Conservation (phyloP, 2,797 vertebrate species). For the Enteromius anoplus region DNA sequence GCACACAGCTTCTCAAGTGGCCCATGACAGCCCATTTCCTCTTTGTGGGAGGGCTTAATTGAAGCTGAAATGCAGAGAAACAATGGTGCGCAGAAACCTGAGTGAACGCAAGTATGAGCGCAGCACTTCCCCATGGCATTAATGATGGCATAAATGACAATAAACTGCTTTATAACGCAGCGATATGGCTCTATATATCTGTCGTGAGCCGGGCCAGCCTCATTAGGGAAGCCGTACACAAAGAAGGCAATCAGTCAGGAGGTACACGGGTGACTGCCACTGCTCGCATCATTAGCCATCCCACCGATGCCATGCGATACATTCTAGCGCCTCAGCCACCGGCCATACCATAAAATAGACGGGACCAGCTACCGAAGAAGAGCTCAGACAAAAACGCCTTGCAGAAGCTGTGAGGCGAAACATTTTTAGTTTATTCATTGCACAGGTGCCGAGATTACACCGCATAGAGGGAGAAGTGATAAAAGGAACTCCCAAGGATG, state of each 20-base stretch:
- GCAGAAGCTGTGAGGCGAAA: slow-evolving; percentile 11
- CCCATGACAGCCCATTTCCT: slow-evolving; percentile 73
- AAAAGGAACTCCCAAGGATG: slow-evolving; percentile 25
- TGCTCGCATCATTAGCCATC: slow-evolving; percentile 52
- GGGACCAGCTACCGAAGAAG: slow-evolving; percentile 10
- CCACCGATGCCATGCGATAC: slow-evolving; percentile 33
- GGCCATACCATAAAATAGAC: slow-evolving; percentile 27
- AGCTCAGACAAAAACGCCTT: slow-evolving; percentile 29
- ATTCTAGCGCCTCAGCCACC: slow-evolving; percentile 20
- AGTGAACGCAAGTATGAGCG: slow-evolving; percentile 68
- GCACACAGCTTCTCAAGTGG: slow-evolving; percentile 67
- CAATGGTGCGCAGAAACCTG: slow-evolving; percentile 65
- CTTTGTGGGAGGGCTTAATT: slow-evolving; percentile 70
- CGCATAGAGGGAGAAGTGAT: slow-evolving; percentile 18
- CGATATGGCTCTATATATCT: slow-evolving; percentile 49
- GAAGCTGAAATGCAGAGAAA: slow-evolving; percentile 67
- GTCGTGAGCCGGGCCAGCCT: slow-evolving; percentile 12
- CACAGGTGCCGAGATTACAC: slow-evolving; percentile 38
- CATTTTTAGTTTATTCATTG: slow-evolving; percentile 49
- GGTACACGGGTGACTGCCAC: slow-evolving; percentile 30
- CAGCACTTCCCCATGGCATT: slow-evolving; percentile 52
- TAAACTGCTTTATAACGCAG: slow-evolving; percentile 58
- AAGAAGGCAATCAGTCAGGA: slow-evolving; percentile 52
- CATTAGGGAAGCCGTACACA: slow-evolving; percentile 45
- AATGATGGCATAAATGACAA: slow-evolving; percentile 59